These are phyloP conservation scores for Ranitomeya variabilis DNA, from an alignment of 2,113 vertebrate genomes.

Conservation along the genomic window DNA sequence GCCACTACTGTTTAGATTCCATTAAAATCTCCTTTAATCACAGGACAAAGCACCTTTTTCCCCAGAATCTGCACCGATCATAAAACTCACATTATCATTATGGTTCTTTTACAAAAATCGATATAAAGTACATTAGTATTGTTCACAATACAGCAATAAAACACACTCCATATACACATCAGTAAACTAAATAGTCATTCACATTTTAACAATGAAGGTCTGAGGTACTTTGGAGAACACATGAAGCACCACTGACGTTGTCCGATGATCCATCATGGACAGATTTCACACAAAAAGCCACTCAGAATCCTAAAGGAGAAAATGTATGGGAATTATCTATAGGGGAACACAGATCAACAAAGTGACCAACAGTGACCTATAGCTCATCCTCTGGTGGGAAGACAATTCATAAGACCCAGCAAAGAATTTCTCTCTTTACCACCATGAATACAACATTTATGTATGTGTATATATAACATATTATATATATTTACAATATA, in stretches of 20 bases:
- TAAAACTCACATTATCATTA: constrained; percentile 29
- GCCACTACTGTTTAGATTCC: neutral
- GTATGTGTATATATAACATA: no score
- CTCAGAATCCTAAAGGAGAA: constrained; percentile 67
- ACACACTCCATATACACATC: constrained; percentile 61
- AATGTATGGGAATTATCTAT: constrained; percentile 56
- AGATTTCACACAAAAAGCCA: constrained; percentile 56
- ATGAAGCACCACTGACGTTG: constrained; percentile 55
- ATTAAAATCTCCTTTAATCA: neutral
- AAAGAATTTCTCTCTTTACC: neutral
- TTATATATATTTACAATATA: no score
- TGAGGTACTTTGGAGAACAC: constrained; percentile 65
- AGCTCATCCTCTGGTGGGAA: neutral
- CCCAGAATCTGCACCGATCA: neutral
- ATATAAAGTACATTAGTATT: constrained; percentile 7
- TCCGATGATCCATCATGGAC: constrained; percentile 48
- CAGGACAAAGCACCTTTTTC: neutral
- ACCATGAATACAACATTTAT: neutral
- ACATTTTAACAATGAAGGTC: constrained; percentile 67
- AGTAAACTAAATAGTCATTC: constrained; percentile 66
- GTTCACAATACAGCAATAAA: constrained; percentile 1
- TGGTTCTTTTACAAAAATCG: constrained; percentile 3
- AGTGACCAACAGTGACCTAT: neutral
- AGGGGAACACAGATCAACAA: neutral
- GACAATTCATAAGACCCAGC: neutral